Evolutionary conservation across 1,140 invertebrate species (phyloP), one percentile per base, ranked within the genome.

Genomic region (Cryptotermes secundus): DNA sequence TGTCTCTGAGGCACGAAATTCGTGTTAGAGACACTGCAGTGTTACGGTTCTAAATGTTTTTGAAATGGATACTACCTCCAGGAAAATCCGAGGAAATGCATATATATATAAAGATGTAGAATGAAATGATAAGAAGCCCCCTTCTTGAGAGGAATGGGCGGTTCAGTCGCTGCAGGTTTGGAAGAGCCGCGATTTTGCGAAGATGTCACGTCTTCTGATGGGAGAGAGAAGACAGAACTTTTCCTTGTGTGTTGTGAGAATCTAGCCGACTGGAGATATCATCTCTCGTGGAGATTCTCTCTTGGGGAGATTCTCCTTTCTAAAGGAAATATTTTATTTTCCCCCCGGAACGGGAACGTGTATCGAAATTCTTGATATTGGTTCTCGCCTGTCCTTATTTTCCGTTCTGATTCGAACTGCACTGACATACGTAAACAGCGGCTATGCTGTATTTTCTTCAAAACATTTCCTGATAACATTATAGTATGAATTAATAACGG

Each of bases 311-410:
- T 31, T 72, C 59, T 72, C 59, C 9, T 72, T 31, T 72, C 59
- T 72, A 14, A 26, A 72, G 59, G 59, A 72, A 72, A 72, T 72
- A 72, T 72, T 72, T 72, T 72, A 72, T 72, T 72, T 72, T 72
- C 59, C 59, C 59, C 59, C 59, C 26, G 59, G 59, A 38, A 72
- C 31, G 59, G n/a, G 26, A 72, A 31, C n/a, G 59, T 72, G 59
- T 72, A 72, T 72, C 59, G 59, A 72, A 72, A 72, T 72, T 72
- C 59, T 31, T 72, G 59, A 31, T 72, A 72, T 72, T 72, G 59
- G 26, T 31, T 72, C 26, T 3, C 9, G n/a, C 26, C 31, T 72
- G 26, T 6, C 31, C n/a, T 72, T 72, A 26, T 72, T 2, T 72
- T 31, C 2, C 59, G 9, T 31, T 26, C 59, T 72, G 22, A 14